Evolutionary conservation across 2,797 vertebrate species (phyloP).

Genomic region (Acanthurus tractus): DNA sequence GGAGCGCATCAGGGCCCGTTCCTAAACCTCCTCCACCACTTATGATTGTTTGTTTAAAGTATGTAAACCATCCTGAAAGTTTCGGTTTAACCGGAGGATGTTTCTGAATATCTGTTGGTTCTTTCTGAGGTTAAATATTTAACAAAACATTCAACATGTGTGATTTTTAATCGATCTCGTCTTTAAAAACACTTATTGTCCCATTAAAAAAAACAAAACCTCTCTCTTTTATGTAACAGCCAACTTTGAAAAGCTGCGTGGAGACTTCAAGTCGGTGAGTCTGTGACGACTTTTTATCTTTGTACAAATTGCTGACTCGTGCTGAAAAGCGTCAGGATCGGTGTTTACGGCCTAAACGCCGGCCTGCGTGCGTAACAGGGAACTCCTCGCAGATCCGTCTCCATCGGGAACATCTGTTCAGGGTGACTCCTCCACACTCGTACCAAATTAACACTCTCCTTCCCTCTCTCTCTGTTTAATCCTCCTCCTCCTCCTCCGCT

Average conservation of each 20-base stretch:
- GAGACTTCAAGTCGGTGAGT: neutral
- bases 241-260: neutral
- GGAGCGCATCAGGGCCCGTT: neutral
- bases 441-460: constrained; percentile 26
- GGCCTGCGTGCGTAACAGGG: constrained; percentile 35
- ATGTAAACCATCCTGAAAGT: neutral
- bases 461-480: constrained; percentile 28
- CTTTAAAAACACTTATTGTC: neutral
- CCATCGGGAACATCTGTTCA: constrained; percentile 49
- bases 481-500: constrained; percentile 30
- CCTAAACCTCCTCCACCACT: neutral
- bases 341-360: too few relatives aligned
- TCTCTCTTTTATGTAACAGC: too few relatives aligned
- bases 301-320: constrained; percentile 24
- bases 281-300: constrained; percentile 17
- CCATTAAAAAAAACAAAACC: neutral
- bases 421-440: constrained; percentile 32
- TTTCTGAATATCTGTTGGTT: neutral
- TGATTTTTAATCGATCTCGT: neutral
- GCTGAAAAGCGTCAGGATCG: neutral
- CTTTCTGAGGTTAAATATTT: neutral
- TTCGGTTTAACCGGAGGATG: neutral
- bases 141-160: neutral
- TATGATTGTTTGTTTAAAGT: neutral
- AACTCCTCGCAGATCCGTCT: constrained; percentile 37